Evolutionary conservation across 2,113 vertebrate genomes (phyloP).

Genomic region (Cyrtonyx montezumae): DNA sequence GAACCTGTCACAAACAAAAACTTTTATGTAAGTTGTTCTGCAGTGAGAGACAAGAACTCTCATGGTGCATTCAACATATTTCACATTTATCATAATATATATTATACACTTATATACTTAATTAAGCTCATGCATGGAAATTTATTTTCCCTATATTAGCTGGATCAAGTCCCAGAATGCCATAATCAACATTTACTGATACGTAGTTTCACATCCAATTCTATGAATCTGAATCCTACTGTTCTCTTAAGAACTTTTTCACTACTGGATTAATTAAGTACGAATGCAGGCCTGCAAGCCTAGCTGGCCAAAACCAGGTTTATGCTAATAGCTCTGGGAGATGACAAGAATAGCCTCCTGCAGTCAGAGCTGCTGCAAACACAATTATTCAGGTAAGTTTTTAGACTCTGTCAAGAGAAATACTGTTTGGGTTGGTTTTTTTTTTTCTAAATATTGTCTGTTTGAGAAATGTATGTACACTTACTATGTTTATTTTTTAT

Average conservation of each 20-base stretch:
- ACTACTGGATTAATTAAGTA: background rate
- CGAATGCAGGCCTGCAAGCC: background rate
- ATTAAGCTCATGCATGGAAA: too few relatives aligned
- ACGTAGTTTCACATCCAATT: background rate
- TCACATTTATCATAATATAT: background rate
- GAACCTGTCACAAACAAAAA: background rate
- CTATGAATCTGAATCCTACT: background rate
- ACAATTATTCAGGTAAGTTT: background rate
- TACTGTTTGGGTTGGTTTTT: accelerated
- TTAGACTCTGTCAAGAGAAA: accelerated
- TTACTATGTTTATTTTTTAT: background rate
- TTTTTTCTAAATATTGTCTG: background rate
- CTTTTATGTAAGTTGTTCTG: background rate
- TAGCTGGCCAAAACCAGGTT: background rate
- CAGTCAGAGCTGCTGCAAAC: background rate
- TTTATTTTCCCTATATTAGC: background rate
- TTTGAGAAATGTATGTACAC: background rate
- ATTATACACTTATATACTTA: background rate
- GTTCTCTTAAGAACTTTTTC: background rate
- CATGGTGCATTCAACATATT: background rate
- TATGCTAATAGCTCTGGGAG: background rate
- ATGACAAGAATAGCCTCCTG: background rate
- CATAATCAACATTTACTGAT: background rate
- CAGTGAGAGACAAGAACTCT: too few relatives aligned
- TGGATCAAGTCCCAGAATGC: background rate